Evolutionary conservation across 2,888 invertebrate species (phyloP).

Genomic region (Catocala nupta): DNA sequence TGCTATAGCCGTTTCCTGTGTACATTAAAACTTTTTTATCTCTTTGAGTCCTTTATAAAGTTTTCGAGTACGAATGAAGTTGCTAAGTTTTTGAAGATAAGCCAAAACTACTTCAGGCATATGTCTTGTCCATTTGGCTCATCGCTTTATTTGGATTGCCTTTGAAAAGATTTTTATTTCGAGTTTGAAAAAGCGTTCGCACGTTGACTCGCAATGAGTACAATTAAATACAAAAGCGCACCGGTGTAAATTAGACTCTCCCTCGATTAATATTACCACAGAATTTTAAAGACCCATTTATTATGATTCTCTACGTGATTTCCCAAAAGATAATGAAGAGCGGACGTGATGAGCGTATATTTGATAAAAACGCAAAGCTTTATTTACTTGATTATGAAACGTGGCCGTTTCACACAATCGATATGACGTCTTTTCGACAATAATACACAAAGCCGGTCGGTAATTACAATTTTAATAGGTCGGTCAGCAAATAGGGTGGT

Average conservation of each 20-base stretch:
- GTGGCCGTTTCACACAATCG: constrained; percentile 59
- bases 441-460: constrained; percentile 75
- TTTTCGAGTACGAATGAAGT: constrained; percentile 46
- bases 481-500: constrained; percentile 70
- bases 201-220: neutral
- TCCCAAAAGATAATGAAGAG: constrained; percentile 23
- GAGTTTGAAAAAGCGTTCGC: constrained; percentile 3
- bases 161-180: constrained; percentile 2
- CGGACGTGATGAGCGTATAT: constrained; percentile 27
- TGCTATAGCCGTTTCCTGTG: constrained; percentile 53
- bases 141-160: constrained; percentile 10
- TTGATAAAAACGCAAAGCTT: constrained; percentile 26
- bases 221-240: constrained; percentile 7
- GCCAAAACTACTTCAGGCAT: constrained; percentile 44
- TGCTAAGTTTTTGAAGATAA: constrained; percentile 50
- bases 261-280: constrained; percentile 18
- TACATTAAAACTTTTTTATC: constrained; percentile 59
- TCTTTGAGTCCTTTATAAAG: constrained; percentile 40
- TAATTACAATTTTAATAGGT: constrained; percentile 85
- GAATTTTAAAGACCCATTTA: constrained; percentile 26
- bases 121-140: constrained; percentile 38
- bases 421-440: constrained; percentile 75
- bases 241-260: constrained; percentile 14
- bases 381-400: constrained; percentile 21
- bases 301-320: constrained; percentile 17